These are phyloP conservation scores for Phainopepla nitens DNA, from an alignment of 2,113 vertebrate species.

Conservation along the genomic window DNA sequence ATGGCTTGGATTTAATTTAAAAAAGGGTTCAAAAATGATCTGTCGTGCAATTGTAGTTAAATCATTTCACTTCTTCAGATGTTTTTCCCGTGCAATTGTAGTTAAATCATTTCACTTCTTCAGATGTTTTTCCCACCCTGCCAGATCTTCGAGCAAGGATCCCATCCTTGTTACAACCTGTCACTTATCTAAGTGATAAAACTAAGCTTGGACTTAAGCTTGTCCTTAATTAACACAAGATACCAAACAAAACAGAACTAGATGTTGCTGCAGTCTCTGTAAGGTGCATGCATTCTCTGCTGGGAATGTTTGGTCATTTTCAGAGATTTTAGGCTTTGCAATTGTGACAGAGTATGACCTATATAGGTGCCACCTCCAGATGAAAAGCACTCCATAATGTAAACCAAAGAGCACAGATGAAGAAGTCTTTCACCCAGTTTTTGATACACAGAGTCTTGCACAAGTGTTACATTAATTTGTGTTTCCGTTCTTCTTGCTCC, in stretches of 20 bases:
- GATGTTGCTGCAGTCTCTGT: neutral
- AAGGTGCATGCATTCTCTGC: neutral
- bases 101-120: neutral
- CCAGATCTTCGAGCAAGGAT: neutral
- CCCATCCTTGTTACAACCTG: neutral
- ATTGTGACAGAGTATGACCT: neutral
- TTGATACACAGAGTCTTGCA: neutral
- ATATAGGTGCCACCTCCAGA: neutral
- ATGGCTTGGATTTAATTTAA: neutral
- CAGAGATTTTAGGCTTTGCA: neutral
- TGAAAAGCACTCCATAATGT: neutral
- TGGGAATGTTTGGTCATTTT: fast-evolving
- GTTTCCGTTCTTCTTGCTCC: neutral
- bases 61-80: neutral
- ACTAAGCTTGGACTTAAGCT: neutral
- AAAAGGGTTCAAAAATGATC: neutral
- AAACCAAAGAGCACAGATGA: neutral
- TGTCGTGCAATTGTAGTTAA: neutral
- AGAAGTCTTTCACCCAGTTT: neutral
- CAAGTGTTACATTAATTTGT: neutral
- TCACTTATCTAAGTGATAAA: neutral
- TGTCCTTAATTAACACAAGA: neutral
- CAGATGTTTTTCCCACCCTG: neutral
- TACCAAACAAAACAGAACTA: neutral
- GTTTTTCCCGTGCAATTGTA: neutral